Evolutionary conservation across 2,888 invertebrate genomes (phyloP), one percentile per base, ranked within the genome.

Genomic region (Pardosa pseudoannulata): DNA sequence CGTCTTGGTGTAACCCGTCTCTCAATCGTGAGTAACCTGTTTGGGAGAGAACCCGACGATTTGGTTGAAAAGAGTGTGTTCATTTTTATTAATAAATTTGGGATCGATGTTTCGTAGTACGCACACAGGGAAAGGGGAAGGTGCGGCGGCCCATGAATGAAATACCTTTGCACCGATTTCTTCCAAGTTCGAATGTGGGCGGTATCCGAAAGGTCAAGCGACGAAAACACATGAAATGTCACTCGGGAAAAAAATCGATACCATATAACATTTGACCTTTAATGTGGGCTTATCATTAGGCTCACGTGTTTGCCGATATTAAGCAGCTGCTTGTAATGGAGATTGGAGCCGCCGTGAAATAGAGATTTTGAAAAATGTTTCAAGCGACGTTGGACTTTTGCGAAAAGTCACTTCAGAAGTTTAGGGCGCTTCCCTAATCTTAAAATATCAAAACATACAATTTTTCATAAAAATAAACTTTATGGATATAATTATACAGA

Each of bases 201-300:
- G 76, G 32, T 32, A 46, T 31, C 71, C 72, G 27, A 78, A 83
- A 83, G 72, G 83, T 83, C 72, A 78, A 67, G 78, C 67, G 75
- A 70, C 71, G 75, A 75, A 75, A 71, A 76, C 75, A 41, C 50
- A 70, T 31, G 76, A 78, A 83, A 83, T 76, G 83, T 83, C 83
- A 83, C 65, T 19, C 19, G 67, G 46, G 36, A 32, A 81, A 83
- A 82, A 78, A 81, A 78, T 78, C 76, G 72, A 78, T 78, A 68
- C 56, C 36, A 27, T 83, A 64, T 78, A 67, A 78, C 83, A 78
- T 83, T 83, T 83, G 83, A 83, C 83, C 83, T 83, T 83, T 83
- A 71, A 76, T 72, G 70, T 70, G 64, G 62, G 29, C 75, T 75
- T 82, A 50, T 83, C 83, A 78, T 72, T 82, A 76, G 29, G 71